Evolutionary conservation across 2,113 vertebrate genomes (phyloP).

Genomic region (Steatornis caripensis): DNA sequence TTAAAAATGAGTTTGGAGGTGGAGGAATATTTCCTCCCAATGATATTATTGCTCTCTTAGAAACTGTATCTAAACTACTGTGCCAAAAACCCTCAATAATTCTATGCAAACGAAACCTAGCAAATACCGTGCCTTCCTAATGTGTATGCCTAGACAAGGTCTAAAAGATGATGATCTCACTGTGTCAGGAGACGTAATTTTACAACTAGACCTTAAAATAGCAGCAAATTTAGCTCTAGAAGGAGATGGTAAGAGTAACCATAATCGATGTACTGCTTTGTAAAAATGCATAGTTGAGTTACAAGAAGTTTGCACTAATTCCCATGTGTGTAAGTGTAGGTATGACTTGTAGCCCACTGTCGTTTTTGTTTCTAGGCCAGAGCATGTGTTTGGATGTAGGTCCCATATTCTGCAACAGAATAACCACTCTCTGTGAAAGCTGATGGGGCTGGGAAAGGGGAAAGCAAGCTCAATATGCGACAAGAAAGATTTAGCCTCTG

Average conservation of each 20-base stretch:
- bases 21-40: slow-evolving; percentile 23
- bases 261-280: neutral
- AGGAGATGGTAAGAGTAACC: neutral
- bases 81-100: slow-evolving; percentile 26
- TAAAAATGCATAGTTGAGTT: neutral
- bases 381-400: neutral
- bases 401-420: neutral
- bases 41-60: slow-evolving; percentile 5
- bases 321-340: rapidly evolving
- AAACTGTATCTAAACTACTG: slow-evolving; percentile 26
- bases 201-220: neutral
- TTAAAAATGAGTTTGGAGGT: slow-evolving; percentile 9
- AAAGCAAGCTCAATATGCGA: neutral
- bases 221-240: neutral
- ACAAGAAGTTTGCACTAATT: neutral
- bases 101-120: slow-evolving; percentile 14
- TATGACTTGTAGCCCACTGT: neutral
- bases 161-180: neutral
- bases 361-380: neutral
- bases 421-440: neutral
- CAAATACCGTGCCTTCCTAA: neutral
- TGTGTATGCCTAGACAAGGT: neutral
- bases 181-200: neutral
- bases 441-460: neutral
- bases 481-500: neutral